These are phyloP conservation scores for Thyatira batis DNA, from an alignment of 2,888 invertebrate species.

Conservation along the genomic window DNA sequence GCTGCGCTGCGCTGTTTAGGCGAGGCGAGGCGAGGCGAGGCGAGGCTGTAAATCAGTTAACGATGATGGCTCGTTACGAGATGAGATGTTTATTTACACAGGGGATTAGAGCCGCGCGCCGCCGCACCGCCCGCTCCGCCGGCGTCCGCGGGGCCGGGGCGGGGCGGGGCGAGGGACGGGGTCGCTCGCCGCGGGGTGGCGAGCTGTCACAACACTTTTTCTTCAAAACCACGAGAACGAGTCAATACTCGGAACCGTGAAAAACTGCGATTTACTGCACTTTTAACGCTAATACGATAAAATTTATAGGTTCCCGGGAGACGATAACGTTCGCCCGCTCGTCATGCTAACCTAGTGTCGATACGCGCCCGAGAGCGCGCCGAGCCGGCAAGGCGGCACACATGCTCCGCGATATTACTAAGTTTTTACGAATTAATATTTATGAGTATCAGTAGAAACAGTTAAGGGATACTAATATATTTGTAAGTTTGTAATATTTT, in stretches of 20 bases:
- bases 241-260: conserved; percentile 46
- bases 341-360: conserved; percentile 10
- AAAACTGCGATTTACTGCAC: conserved; percentile 46
- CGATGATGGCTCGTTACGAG: conserved; percentile 30
- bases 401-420: background rate
- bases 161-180: conserved; percentile 37
- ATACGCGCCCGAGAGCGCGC: conserved; percentile 18
- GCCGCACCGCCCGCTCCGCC: background rate
- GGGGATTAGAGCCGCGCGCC: conserved; percentile 14
- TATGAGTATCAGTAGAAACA: conserved; percentile 2
- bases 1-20: too few relatives aligned
- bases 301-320: conserved; percentile 62
- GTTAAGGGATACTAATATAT: background rate
- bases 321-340: conserved; percentile 15
- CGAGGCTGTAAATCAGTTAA: conserved; percentile 37
- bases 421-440: background rate
- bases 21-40: conserved; percentile 4
- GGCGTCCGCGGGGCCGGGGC: conserved; percentile 11
- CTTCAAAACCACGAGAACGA: conserved; percentile 14
- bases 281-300: conserved; percentile 53
- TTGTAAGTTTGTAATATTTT: background rate
- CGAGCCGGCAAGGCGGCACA: conserved; percentile 5
- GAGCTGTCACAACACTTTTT: conserved; percentile 48
- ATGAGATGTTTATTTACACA: conserved; percentile 29
- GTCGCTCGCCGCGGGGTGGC: conserved; percentile 25